phyloP scores from a whole-genome alignment of 2,113 vertebrate genomes.

The Orientallactaga bullata region DNA sequence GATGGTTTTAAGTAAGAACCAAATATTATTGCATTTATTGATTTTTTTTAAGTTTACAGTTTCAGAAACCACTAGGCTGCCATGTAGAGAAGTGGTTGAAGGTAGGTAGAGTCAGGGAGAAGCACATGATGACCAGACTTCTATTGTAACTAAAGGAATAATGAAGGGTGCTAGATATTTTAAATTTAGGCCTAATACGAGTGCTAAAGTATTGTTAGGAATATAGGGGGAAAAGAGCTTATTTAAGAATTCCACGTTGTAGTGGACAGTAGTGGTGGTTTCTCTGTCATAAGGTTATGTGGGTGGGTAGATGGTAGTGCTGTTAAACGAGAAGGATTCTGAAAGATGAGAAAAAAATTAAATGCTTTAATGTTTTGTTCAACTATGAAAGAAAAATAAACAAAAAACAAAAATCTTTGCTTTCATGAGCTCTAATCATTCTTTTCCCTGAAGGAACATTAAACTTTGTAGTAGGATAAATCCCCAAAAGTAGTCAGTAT shows the following conservation, averaged over 20 bases:
- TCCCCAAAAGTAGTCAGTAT: not conserved
- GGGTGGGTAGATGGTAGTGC: not conserved
- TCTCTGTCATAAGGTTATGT: no score
- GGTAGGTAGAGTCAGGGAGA: not conserved
- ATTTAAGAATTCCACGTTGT: not conserved
- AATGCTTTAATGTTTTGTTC: conserved; percentile 14
- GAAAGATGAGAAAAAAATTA: not conserved
- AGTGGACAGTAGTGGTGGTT: not conserved
- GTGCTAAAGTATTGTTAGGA: not conserved
- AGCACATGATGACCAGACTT: not conserved
- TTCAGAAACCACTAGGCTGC: not conserved
- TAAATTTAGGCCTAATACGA: not conserved
- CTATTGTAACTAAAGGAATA: not conserved
- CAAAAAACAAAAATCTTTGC: not conserved
- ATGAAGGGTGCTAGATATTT: not conserved
- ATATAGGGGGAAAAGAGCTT: not conserved
- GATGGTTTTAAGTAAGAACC: not conserved
- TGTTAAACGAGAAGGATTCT: not conserved
- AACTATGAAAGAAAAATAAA: not conserved
- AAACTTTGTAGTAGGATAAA: conserved; percentile 11
- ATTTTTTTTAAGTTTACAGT: not conserved
- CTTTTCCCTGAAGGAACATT: conserved; percentile 39
- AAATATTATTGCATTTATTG: not conserved
- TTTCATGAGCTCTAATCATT: not conserved
- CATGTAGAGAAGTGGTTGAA: not conserved